phyloP scores from a whole-genome alignment of 64 coral and sea anemone species.

The Actinia equina region DNA sequence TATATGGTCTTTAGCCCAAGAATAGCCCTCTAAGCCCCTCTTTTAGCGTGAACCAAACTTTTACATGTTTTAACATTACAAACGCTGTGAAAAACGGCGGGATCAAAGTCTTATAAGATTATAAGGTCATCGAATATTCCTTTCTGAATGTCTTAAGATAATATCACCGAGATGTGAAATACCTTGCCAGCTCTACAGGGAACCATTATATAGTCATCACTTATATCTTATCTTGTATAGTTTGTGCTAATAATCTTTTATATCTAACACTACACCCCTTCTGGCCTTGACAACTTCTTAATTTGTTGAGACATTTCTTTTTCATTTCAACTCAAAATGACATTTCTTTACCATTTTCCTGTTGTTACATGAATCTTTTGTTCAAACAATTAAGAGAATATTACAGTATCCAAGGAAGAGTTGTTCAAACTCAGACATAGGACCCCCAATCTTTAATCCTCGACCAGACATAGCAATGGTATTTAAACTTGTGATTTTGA shows the following conservation, averaged over 20 bases:
- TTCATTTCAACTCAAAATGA: neutral
- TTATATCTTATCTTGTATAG: neutral
- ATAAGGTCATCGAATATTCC: neutral
- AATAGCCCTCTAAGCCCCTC: neutral
- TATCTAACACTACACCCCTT: neutral
- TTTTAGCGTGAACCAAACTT: neutral
- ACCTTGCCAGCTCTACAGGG: neutral
- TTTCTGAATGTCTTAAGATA: conserved; percentile 4
- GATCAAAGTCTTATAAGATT: neutral
- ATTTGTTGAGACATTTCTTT: neutral
- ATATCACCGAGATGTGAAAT: conserved; percentile 14
- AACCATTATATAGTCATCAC: neutral
- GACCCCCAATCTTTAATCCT: neutral
- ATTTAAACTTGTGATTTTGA: neutral
- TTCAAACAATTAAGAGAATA: conserved; percentile 20
- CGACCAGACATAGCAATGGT: neutral
- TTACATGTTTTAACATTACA: neutral
- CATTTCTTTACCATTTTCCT: conserved; percentile 6
- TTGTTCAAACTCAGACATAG: neutral
- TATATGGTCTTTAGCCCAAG: neutral
- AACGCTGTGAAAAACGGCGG: conserved; percentile 9
- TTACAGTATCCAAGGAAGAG: conserved; percentile 1
- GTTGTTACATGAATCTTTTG: conserved; percentile 6
- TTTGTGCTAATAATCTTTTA: too few relatives aligned
- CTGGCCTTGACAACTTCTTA: neutral